Evolutionary conservation across 2,888 invertebrate species (phyloP), one percentile per base, ranked within the genome.

Genomic region (Chorisops tibialis): DNA sequence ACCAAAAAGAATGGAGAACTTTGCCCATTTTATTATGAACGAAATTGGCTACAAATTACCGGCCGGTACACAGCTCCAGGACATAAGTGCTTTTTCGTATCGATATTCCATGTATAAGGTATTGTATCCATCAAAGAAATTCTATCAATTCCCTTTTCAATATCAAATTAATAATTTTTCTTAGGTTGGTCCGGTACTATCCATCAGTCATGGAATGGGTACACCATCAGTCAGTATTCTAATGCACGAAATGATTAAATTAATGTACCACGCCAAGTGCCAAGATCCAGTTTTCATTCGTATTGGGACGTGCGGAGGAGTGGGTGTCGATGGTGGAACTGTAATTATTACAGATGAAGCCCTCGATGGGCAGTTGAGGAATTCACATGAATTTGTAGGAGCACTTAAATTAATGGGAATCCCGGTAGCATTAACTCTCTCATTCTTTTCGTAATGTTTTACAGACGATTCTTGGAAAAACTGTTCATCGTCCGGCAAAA

Each of bases 81-180:
- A 96, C 78, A 93, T 96, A 75, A 92, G 93, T 73, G 89, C 89
- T 74, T 91, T 89, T 75, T 93, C 94, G 7, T 93, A 96, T 76
- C 85, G 96, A 69, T 96, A 96, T 79, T 91, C 92, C 65, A 93
- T 96, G 91, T 96, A 89, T 80, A 96, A 96, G 88, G 91, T 94
- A 63, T 45, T 16, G 21, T 5, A 45, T 45, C 9, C 16, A 41
- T n/a, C 58, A 2, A 12, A 30, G 7, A 7, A 30, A 30, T 30
- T 1, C 1, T 7, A 30, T 7, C 9, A 9, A 30, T 30, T 30
- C 37, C 7, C 11, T 41, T 11, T 16, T 41, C 41, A 41, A n/a
- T 16, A 41, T 11, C 41, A 16, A 18, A 41, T 18, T 16, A 5
- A 12, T 30, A 7, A 24, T 24, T 30, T 7, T 7, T 30, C 38